Evolutionary conservation across 2,797 vertebrate genomes (phyloP).

Genomic region (Chelmon rostratus): DNA sequence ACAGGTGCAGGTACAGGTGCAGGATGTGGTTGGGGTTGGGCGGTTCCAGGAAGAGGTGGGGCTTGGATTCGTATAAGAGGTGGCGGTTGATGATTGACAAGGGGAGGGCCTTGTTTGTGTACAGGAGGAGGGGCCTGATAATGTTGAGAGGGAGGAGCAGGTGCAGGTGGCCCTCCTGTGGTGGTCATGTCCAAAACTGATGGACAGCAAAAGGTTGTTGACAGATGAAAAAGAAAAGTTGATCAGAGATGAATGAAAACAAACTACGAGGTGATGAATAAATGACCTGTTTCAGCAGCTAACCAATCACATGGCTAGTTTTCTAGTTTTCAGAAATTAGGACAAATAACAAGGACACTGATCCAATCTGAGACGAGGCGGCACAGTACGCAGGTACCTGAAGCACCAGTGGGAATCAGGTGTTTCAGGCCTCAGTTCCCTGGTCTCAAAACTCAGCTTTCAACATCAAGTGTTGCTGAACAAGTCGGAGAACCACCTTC

Average conservation of each 20-base stretch:
- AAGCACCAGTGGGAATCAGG: not conserved
- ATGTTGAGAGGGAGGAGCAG: conserved; percentile 13
- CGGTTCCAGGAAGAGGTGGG: conserved; percentile 27
- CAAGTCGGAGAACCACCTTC: not conserved
- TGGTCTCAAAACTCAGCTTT: not conserved
- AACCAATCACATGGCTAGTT: conserved; percentile 12
- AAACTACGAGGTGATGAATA: conserved; percentile 27
- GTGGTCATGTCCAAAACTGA: conserved; percentile 54
- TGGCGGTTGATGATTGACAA: conserved; percentile 50
- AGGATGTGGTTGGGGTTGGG: not conserved
- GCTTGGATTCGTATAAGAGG: conserved; percentile 73
- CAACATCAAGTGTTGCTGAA: no score
- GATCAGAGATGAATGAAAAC: conserved; percentile 34
- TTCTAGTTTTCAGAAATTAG: not conserved
- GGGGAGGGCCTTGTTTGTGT: conserved; percentile 39
- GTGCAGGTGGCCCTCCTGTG: conserved; percentile 33
- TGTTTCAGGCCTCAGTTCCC: not conserved
- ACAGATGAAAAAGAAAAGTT: conserved; percentile 27
- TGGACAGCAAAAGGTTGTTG: conserved; percentile 10
- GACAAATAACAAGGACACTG: not conserved
- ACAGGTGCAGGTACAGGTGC: not conserved
- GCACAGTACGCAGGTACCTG: not conserved
- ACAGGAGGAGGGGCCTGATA: conserved; percentile 28
- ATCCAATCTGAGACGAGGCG: not conserved
- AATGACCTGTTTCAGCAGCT: not conserved